A percentile compares a stretch with the other conserved stretches of the same genome.
Evolutionary conservation across 2,797 vertebrate genomes (phyloP).

Genomic region (Sebastolobus altivelis): DNA sequence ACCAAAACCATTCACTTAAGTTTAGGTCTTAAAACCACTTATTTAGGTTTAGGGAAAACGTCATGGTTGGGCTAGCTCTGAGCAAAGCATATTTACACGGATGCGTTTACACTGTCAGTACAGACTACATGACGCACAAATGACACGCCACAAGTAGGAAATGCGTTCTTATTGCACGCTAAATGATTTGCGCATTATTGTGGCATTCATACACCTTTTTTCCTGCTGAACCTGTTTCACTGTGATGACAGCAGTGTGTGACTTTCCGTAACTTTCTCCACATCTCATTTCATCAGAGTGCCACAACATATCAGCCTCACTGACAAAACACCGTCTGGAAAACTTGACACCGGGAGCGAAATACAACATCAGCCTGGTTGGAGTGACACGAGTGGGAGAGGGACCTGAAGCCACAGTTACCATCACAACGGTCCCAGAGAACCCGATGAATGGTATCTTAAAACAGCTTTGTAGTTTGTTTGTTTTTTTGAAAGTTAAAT

Average conservation of each 20-base stretch:
- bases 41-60: too few relatives aligned
- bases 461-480: not conserved
- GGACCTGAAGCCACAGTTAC: conserved; percentile 49
- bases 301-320: conserved; percentile 55
- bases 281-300: conserved; percentile 58
- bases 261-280: not conserved
- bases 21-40: too few relatives aligned
- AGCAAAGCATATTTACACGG: too few relatives aligned
- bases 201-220: too few relatives aligned
- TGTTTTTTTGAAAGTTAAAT: not conserved
- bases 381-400: conserved; percentile 64
- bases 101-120: too few relatives aligned
- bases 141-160: too few relatives aligned
- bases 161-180: too few relatives aligned
- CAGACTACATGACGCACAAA: too few relatives aligned
- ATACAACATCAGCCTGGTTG: conserved; percentile 74
- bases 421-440: conserved; percentile 45
- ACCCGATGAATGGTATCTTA: conserved; percentile 48
- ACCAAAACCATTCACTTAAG: too few relatives aligned
- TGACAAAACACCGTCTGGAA: conserved; percentile 44
- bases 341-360: conserved; percentile 58
- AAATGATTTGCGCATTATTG: too few relatives aligned
- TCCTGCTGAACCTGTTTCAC: not conserved
- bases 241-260: not conserved
- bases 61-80: too few relatives aligned